These are phyloP conservation scores for Xiphophorus hellerii DNA, from an alignment of 2,113 vertebrate genomes.

Conservation along the genomic window DNA sequence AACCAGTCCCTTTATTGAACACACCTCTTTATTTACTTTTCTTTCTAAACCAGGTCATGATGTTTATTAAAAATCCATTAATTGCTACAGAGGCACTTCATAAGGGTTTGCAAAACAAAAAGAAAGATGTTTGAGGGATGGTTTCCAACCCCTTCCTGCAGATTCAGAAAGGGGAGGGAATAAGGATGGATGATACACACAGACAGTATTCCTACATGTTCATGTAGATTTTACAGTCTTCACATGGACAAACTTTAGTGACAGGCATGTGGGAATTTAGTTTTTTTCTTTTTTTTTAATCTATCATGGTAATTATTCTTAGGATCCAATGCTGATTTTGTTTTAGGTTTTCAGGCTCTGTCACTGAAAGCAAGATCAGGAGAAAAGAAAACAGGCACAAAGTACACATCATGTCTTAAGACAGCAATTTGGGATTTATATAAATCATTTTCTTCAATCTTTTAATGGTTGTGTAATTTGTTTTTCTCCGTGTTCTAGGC, in stretches of 20 bases:
- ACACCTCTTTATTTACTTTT: conserved; percentile 79
- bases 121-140: conserved; percentile 38
- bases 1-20: conserved; percentile 81
- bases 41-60: conserved; percentile 60
- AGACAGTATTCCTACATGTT: conserved; percentile 26
- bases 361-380: conserved; percentile 62
- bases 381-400: conserved; percentile 19
- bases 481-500: conserved; percentile 14
- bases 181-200: conserved; percentile 27
- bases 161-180: conserved; percentile 31
- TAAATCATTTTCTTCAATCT: conserved; percentile 15
- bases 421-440: conserved; percentile 10
- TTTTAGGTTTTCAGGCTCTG: conserved; percentile 15
- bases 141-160: conserved; percentile 41
- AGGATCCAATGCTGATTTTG: not conserved
- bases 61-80: conserved; percentile 73
- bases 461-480: not conserved
- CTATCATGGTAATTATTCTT: conserved; percentile 1
- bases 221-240: conserved; percentile 40
- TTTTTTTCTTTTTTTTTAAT: not conserved
- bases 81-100: conserved; percentile 82
- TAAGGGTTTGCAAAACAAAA: conserved; percentile 63
- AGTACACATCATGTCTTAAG: conserved; percentile 45
- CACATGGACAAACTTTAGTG: conserved; percentile 48
- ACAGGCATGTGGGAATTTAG: conserved; percentile 37